Evolutionary conservation across 2,797 vertebrate species (phyloP).

Genomic region (Parotocinclus haroldoi): DNA sequence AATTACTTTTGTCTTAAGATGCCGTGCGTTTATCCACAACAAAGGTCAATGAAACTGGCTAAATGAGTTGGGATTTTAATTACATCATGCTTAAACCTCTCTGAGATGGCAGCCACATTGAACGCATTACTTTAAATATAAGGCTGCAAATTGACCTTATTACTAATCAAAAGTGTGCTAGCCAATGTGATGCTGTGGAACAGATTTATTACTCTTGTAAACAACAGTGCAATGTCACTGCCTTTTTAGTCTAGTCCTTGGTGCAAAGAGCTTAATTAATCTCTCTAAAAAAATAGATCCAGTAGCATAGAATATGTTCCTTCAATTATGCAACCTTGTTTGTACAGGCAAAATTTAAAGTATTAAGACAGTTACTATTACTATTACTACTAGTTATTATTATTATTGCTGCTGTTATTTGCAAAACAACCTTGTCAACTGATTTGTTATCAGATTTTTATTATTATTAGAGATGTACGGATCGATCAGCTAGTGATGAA

Average conservation of each 20-base stretch:
- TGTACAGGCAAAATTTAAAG: neutral
- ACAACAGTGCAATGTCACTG: conserved; percentile 51
- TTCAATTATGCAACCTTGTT: neutral
- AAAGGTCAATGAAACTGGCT: conserved; percentile 57
- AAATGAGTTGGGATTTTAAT: conserved; percentile 65
- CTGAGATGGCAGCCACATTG: conserved; percentile 4
- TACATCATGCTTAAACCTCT: conserved; percentile 55
- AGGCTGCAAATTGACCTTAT: conserved; percentile 14
- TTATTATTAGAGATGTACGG: too few species aligned
- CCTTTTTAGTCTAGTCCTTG: conserved; percentile 22
- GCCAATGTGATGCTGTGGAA: conserved; percentile 47
- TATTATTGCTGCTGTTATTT: too few species aligned
- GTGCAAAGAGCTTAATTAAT: neutral
- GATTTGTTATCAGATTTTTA: too few species aligned
- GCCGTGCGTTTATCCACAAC: conserved; percentile 50
- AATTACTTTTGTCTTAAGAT: conserved; percentile 52
- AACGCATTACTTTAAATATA: conserved; percentile 22
- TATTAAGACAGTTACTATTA: too few species aligned
- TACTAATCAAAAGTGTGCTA: conserved; percentile 45
- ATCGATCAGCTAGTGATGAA: too few species aligned
- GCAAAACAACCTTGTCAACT: too few species aligned
- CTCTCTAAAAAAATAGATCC: conserved; percentile 6
- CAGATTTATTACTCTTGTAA: conserved; percentile 68
- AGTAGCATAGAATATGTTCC: neutral
- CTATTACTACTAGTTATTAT: too few species aligned